Evolutionary conservation across 2,888 invertebrate species (phyloP).

Genomic region (Drosophila barbarae): DNA sequence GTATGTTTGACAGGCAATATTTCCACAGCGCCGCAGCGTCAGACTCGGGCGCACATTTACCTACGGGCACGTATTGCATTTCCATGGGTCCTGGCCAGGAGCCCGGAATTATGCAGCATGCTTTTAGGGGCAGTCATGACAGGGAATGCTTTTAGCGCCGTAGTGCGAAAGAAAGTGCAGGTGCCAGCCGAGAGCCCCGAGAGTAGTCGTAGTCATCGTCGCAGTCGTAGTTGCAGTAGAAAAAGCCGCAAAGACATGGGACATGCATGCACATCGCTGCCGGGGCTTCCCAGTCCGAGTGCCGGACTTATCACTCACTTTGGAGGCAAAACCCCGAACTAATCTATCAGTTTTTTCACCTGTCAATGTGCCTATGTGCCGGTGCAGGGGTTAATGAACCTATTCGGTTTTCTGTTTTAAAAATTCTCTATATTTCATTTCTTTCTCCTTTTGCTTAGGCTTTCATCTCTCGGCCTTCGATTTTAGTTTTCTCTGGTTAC

Average conservation of each 20-base stretch:
- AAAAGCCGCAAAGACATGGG: conserved; percentile 3
- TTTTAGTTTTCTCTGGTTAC: conserved; percentile 12
- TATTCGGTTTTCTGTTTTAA: conserved; percentile 22
- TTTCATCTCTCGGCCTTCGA: not conserved
- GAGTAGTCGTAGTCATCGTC: not conserved
- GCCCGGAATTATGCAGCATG: conserved; percentile 37
- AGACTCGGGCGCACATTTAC: conserved; percentile 8
- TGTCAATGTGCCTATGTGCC: not conserved
- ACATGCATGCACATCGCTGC: conserved; percentile 9
- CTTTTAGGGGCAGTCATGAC: conserved; percentile 36
- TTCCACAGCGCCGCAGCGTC: conserved; percentile 9
- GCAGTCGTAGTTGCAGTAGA: not conserved
- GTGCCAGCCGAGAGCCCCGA: not conserved
- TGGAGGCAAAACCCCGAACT: conserved; percentile 5
- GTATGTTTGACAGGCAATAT: conserved; percentile 54
- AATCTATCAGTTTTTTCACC: conserved; percentile 15
- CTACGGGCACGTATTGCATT: conserved; percentile 45
- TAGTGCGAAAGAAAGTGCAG: not conserved
- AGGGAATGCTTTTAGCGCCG: conserved; percentile 29
- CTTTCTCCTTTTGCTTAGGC: not conserved
- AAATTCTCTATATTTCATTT: not conserved
- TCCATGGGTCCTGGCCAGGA: conserved; percentile 33
- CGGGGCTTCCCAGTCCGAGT: conserved; percentile 29
- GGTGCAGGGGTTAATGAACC: not conserved
- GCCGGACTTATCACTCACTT: conserved; percentile 28